Conservation (phyloP, 2,888 invertebrate species). For the Drosophila robusta region DNA sequence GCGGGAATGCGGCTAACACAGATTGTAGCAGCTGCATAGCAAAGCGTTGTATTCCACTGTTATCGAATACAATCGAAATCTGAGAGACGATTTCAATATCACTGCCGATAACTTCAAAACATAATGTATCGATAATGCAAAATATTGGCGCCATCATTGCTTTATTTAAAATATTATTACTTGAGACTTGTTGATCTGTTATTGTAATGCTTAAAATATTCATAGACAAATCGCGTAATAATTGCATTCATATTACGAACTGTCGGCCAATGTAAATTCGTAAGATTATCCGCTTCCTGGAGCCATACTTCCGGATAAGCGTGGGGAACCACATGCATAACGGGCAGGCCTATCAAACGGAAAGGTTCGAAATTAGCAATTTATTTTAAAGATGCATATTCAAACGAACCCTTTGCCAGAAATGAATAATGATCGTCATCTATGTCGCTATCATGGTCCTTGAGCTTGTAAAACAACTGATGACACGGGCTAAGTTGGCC, state of each 20-base stretch:
- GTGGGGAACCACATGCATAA: constrained; percentile 95
- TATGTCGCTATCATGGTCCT: constrained; percentile 88
- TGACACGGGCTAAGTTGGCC: constrained; percentile 86
- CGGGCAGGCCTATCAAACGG: constrained; percentile 84
- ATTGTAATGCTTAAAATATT: constrained; percentile 15
- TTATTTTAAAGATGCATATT: background rate
- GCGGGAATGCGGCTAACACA: constrained; percentile 42
- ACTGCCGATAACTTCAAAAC: background rate
- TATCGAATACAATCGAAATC: constrained; percentile 10
- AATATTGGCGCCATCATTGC: background rate
- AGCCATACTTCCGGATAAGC: constrained; percentile 98
- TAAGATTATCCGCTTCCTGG: constrained; percentile 89
- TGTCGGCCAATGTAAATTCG: constrained; percentile 55
- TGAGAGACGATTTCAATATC: background rate
- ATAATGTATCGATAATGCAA: constrained; percentile 8
- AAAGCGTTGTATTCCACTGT: constrained; percentile 22
- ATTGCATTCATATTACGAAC: constrained; percentile 53
- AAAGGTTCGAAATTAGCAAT: background rate
- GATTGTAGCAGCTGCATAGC: constrained; percentile 25
- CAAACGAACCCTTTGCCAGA: constrained; percentile 83
- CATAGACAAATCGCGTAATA: constrained; percentile 39
- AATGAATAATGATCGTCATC: constrained; percentile 98
- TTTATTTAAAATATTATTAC: background rate
- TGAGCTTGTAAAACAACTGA: constrained; percentile 88
- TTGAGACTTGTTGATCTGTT: background rate